phyloP scores from a whole-genome alignment of 1,140 invertebrate species.

The Euwallacea fornicatus region DNA sequence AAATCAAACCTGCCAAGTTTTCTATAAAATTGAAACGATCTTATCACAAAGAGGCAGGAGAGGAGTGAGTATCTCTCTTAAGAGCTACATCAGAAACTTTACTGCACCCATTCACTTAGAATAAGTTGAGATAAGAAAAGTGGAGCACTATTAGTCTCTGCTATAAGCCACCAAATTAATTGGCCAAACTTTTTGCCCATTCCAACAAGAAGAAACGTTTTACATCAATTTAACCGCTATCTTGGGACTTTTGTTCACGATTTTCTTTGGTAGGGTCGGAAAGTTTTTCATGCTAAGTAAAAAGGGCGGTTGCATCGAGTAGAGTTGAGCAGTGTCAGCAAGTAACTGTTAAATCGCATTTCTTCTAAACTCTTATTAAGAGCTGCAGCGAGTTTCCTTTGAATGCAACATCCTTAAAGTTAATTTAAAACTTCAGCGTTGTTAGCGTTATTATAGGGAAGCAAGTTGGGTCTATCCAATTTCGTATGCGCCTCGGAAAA shows the following conservation, averaged over 20 bases:
- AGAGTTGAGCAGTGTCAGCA: too few species aligned
- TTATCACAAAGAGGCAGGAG: too few species aligned
- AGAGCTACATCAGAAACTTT: too few species aligned
- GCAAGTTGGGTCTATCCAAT: constrained; percentile 14
- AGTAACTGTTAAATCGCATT: too few species aligned
- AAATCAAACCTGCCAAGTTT: too few species aligned
- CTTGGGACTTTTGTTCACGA: neutral
- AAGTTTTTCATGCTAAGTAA: too few species aligned
- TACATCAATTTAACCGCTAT: constrained; percentile 13
- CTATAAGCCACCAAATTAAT: constrained; percentile 11
- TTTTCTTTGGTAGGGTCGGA: neutral
- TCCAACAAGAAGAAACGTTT: constrained; percentile 10
- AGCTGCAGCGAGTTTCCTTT: neutral
- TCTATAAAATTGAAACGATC: too few species aligned
- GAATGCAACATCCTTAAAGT: constrained; percentile 12
- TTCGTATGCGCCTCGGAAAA: constrained; percentile 4
- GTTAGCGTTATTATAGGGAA: constrained; percentile 5
- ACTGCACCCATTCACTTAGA: neutral
- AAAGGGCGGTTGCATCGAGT: too few species aligned
- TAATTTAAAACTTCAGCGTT: constrained; percentile 14
- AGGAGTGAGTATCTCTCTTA: too few species aligned
- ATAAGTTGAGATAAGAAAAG: constrained; percentile 7
- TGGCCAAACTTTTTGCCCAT: constrained; percentile 11
- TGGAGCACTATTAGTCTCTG: constrained; percentile 6
- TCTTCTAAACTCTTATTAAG: too few species aligned